phyloP scores from a whole-genome alignment of 2,797 vertebrate genomes.

The Sebastes elongatus region DNA sequence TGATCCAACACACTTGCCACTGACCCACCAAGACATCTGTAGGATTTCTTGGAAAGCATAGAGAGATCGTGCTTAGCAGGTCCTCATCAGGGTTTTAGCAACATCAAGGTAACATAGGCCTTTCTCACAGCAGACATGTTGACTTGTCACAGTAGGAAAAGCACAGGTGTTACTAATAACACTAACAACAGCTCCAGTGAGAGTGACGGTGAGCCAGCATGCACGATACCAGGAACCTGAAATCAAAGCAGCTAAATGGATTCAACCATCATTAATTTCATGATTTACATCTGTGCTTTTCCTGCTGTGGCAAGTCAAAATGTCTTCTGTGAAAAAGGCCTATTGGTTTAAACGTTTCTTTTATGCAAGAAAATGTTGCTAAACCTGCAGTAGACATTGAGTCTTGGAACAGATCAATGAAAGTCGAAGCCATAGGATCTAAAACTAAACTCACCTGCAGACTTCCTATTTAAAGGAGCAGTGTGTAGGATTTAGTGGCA shows the following conservation, averaged over 20 bases:
- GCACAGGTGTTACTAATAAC: too few relatives aligned
- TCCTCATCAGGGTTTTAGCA: neutral
- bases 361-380: neutral
- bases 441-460: constrained; percentile 14
- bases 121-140: too few relatives aligned
- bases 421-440: neutral
- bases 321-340: too few relatives aligned
- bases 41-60: constrained; percentile 25
- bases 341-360: neutral
- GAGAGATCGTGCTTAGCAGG: neutral
- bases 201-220: too few relatives aligned
- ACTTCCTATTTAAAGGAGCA: neutral
- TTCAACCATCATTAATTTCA: too few relatives aligned
- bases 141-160: too few relatives aligned
- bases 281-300: too few relatives aligned
- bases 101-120: neutral
- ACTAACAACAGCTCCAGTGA: too few relatives aligned
- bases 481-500: too few relatives aligned
- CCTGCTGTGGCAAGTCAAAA: too few relatives aligned
- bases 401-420: neutral
- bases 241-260: too few relatives aligned
- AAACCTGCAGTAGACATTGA: neutral
- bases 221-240: too few relatives aligned
- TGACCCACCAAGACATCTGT: neutral
- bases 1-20: neutral